Evolutionary conservation across 2,797 vertebrate genomes (phyloP).

Genomic region (Dendrocincla tyrannina): DNA sequence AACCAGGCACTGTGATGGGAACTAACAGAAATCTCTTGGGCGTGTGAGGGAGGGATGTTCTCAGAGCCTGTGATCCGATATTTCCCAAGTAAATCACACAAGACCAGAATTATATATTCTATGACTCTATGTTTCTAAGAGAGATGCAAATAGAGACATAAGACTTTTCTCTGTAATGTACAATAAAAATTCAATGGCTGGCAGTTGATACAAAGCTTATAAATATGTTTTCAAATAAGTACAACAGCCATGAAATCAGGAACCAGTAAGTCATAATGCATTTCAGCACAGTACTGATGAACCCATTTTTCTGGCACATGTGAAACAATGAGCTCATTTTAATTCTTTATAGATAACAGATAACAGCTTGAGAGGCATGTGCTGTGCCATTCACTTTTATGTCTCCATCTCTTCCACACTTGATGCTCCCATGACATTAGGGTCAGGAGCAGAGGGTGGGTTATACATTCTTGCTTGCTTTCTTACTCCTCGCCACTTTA

Average conservation of each 20-base stretch:
- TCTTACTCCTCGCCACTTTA: background rate
- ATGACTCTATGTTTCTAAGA: background rate
- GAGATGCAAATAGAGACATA: slow-evolving; percentile 57
- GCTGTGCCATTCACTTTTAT: slow-evolving; percentile 32
- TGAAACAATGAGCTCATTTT: slow-evolving; percentile 59
- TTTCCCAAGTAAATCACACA: background rate
- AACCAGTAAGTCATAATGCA: slow-evolving; percentile 54
- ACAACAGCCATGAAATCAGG: slow-evolving; percentile 47
- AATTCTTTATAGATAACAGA: slow-evolving; percentile 63
- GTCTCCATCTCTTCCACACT: background rate
- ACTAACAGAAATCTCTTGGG: background rate
- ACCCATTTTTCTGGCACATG: slow-evolving; percentile 12
- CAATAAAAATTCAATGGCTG: slow-evolving; percentile 67
- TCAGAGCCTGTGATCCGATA: accelerated
- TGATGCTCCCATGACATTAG: background rate
- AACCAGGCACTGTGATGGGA: background rate
- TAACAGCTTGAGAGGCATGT: slow-evolving; percentile 52
- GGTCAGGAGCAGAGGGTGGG: background rate
- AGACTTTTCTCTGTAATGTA: slow-evolving; percentile 50
- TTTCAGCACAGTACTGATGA: slow-evolving; percentile 26
- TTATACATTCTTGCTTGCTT: background rate
- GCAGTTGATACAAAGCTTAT: slow-evolving; percentile 42
- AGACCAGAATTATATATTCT: background rate
- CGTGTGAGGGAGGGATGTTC: accelerated
- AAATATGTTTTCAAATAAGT: slow-evolving; percentile 67